Evolutionary conservation across 2,888 invertebrate species (phyloP).

Genomic region (Bruchidius siliquastri): DNA sequence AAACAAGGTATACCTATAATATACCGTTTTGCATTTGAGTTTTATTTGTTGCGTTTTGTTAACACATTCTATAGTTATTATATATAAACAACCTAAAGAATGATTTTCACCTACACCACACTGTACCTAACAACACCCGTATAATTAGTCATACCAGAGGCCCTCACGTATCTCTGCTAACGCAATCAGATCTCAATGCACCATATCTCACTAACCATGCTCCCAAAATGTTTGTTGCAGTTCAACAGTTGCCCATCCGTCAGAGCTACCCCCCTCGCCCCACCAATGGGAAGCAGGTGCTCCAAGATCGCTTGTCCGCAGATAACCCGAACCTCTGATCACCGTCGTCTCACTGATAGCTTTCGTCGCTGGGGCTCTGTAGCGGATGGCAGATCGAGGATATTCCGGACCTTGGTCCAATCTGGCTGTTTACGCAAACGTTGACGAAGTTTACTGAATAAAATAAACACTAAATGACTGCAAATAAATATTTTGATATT

Average conservation of each 20-base stretch:
- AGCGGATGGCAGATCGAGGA: background rate
- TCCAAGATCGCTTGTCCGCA: constrained; percentile 54
- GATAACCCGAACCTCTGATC: constrained; percentile 32
- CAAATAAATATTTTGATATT: too few relatives aligned
- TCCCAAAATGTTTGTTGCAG: constrained; percentile 56
- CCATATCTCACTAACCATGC: background rate
- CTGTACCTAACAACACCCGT: background rate
- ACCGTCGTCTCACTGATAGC: constrained; percentile 7
- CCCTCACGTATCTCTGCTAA: background rate
- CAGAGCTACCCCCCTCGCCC: constrained; percentile 96
- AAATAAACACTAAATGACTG: too few relatives aligned
- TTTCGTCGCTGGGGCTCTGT: background rate
- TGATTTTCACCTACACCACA: background rate
- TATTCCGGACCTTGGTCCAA: too few relatives aligned
- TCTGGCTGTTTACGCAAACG: too few relatives aligned
- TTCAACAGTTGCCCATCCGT: constrained; percentile 95
- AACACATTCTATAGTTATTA: too few relatives aligned
- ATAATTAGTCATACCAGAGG: background rate
- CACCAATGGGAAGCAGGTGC: constrained; percentile 79
- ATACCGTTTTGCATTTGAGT: too few relatives aligned
- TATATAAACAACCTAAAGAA: background rate
- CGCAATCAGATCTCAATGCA: background rate
- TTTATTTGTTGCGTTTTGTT: too few relatives aligned
- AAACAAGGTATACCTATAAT: too few relatives aligned
- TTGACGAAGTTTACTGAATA: too few relatives aligned